A percentile compares a stretch with the other conserved stretches of the same genome.
Evolutionary conservation across 2,888 invertebrate species (phyloP).

Genomic region (Altica lythri): DNA sequence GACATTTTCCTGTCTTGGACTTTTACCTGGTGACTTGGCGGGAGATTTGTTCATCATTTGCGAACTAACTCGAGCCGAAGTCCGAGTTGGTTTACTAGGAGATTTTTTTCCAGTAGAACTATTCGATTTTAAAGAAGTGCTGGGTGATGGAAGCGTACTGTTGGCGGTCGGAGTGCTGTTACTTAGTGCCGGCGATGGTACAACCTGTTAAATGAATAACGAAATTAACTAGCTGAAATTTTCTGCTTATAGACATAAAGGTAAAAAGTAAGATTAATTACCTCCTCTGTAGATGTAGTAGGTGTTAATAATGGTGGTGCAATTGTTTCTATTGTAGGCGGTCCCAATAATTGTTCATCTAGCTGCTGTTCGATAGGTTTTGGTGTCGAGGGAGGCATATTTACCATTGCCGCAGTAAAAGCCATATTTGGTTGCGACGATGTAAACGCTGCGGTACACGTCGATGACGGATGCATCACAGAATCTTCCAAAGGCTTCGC

Average conservation of each 20-base stretch:
- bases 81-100: constrained; percentile 63
- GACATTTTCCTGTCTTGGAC: constrained; percentile 62
- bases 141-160: constrained; percentile 53
- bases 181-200: constrained; percentile 44
- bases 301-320: constrained; percentile 21
- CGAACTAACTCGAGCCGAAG: constrained; percentile 66
- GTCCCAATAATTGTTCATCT: constrained; percentile 28
- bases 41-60: constrained; percentile 71
- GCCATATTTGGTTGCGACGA: constrained; percentile 83
- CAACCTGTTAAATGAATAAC: constrained; percentile 19
- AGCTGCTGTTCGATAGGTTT: constrained; percentile 33
- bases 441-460: constrained; percentile 78
- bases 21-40: constrained; percentile 54
- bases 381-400: constrained; percentile 57
- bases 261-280: background rate
- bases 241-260: too few species aligned
- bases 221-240: background rate
- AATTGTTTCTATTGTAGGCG: constrained; percentile 25
- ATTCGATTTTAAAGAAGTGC: constrained; percentile 52
- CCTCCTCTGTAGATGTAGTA: constrained; percentile 36
- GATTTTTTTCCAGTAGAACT: constrained; percentile 61
- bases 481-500: constrained; percentile 62
- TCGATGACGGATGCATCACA: constrained; percentile 58
- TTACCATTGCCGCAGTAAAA: constrained; percentile 79
- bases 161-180: constrained; percentile 47